Evolutionary conservation across 92 coral and sea anemone genomes (phyloP).

Genomic region (Parazoanthus atlanticus): DNA sequence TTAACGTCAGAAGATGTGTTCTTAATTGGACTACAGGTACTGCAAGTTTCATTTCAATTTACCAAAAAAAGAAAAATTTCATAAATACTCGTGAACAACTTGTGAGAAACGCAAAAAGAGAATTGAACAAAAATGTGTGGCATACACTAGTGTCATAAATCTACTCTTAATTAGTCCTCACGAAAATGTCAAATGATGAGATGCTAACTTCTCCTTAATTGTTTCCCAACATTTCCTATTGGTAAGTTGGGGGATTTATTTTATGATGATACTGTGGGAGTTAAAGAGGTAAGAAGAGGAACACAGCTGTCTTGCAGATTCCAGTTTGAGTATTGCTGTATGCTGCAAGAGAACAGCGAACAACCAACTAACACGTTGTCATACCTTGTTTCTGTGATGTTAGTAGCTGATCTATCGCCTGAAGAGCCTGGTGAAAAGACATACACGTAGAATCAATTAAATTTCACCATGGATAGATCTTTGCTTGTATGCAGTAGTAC

Average conservation of each 20-base stretch:
- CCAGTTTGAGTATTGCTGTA: background rate
- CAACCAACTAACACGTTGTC: background rate
- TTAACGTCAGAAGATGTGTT: too few species aligned
- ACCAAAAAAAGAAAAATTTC: too few species aligned
- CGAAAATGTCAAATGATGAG: background rate
- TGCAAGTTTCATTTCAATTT: too few species aligned
- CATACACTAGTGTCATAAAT: too few species aligned
- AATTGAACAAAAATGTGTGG: too few species aligned
- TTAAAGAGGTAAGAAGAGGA: background rate
- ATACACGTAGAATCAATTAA: background rate
- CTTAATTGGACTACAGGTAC: too few species aligned
- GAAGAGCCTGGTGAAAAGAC: constrained; percentile 67
- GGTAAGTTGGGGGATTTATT: too few species aligned
- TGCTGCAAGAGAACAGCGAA: background rate
- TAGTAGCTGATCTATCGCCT: constrained; percentile 90
- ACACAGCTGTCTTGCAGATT: background rate
- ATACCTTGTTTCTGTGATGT: constrained; percentile 57
- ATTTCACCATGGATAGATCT: background rate
- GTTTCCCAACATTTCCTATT: too few species aligned
- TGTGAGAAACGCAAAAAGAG: too few species aligned
- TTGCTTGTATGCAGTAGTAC: too few species aligned
- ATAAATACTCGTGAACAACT: too few species aligned
- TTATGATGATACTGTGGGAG: background rate
- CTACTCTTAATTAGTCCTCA: too few species aligned
- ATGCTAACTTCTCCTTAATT: background rate